A percentile compares a stretch with the other conserved stretches of the same genome.
These are phyloP conservation scores for Muntiacus reevesi DNA, from an alignment of 2,113 vertebrate species.

Conservation along the genomic window DNA sequence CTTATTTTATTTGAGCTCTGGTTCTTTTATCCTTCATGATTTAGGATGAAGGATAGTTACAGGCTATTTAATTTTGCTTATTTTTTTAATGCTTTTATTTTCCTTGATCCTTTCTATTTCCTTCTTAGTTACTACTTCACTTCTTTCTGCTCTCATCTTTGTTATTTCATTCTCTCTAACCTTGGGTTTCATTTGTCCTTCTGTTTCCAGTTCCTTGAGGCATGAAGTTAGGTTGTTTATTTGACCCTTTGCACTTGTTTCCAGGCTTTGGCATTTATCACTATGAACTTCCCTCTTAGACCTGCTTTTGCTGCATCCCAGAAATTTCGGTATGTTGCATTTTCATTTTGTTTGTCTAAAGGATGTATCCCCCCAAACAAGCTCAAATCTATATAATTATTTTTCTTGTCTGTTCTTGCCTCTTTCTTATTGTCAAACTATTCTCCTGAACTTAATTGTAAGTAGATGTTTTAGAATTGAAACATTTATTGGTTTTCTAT, in stretches of 20 bases:
- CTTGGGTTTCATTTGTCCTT: not conserved
- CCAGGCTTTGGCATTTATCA: not conserved
- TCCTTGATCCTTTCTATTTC: not conserved
- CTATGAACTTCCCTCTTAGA: not conserved
- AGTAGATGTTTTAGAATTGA: not conserved
- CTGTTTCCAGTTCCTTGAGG: not conserved
- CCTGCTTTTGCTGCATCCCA: not conserved
- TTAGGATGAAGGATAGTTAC: not conserved
- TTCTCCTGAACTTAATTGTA: not conserved
- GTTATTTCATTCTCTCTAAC: not conserved
- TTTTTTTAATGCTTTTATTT: not conserved
- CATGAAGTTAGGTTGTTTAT: not conserved
- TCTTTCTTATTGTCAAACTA: not conserved
- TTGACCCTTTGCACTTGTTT: not conserved
- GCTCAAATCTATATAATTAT: not conserved
- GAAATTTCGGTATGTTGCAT: not conserved
- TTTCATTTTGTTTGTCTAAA: not conserved
- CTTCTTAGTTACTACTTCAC: not conserved
- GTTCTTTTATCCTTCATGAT: not conserved
- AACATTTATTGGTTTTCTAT: not conserved
- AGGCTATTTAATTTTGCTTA: not conserved
- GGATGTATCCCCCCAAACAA: not conserved
- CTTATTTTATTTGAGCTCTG: not conserved
- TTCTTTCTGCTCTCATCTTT: not conserved
- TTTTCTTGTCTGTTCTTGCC: not conserved